Evolutionary conservation across 2,113 vertebrate species (phyloP).

Genomic region (Myotis yumanensis): DNA sequence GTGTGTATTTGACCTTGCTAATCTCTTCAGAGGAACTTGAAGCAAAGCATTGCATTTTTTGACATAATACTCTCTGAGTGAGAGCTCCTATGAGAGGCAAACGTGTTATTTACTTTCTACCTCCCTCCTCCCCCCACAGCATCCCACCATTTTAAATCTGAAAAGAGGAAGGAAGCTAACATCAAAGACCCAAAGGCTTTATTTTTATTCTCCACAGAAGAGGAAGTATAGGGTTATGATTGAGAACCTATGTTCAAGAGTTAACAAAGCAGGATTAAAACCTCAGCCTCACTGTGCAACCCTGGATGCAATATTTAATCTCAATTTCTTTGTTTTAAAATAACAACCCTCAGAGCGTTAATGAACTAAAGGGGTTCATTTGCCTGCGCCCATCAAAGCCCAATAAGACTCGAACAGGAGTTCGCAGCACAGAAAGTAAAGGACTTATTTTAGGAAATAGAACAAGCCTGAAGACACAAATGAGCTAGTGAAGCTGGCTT

Average conservation of each 20-base stretch:
- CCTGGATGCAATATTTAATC: not conserved
- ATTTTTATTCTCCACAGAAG: slow-evolving; percentile 27
- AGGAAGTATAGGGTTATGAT: not conserved
- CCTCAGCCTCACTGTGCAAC: not conserved
- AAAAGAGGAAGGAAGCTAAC: not conserved
- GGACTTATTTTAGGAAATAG: not conserved
- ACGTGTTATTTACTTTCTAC: not conserved
- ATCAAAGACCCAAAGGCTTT: not conserved
- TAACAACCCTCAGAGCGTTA: not conserved
- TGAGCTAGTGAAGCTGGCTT: not conserved
- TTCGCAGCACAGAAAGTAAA: not conserved
- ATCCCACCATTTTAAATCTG: not conserved
- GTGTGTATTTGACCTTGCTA: slow-evolving; percentile 27
- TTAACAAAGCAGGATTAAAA: not conserved
- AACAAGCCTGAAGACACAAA: not conserved
- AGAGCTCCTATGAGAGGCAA: not conserved
- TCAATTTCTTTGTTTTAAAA: not conserved
- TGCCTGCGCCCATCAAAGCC: not conserved
- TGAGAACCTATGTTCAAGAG: not conserved
- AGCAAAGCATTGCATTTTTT: not conserved
- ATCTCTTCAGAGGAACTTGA: slow-evolving; percentile 44
- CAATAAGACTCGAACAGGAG: not conserved
- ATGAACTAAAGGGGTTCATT: not conserved
- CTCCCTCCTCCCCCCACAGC: not conserved
- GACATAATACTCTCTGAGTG: not conserved